A percentile compares a stretch with the other conserved stretches of the same genome.
phyloP scores from a whole-genome alignment of 2,797 vertebrate genomes.

The Nasua narica region DNA sequence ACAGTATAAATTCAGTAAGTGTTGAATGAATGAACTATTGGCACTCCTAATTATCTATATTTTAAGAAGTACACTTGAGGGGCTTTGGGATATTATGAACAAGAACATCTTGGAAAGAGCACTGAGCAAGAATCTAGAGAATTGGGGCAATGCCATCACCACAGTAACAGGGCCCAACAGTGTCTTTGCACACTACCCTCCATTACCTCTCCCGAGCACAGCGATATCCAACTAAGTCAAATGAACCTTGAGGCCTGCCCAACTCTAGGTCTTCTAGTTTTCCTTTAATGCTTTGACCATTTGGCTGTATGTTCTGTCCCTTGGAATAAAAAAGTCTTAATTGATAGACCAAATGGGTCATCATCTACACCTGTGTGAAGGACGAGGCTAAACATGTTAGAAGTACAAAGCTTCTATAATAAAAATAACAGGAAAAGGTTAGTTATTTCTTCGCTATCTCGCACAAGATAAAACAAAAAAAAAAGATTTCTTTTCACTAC shows the following conservation, averaged over 20 bases:
- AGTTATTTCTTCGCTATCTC: background rate
- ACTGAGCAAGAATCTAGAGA: background rate
- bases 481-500: background rate
- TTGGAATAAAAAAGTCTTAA: background rate
- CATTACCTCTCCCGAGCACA: background rate
- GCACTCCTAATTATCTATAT: background rate
- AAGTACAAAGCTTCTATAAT: background rate
- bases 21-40: background rate
- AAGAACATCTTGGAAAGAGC: background rate
- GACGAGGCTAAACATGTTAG: background rate
- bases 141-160: background rate
- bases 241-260: background rate
- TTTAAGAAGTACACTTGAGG: constrained; percentile 15
- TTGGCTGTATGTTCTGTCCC: background rate
- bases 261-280: background rate
- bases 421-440: background rate
- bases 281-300: background rate
- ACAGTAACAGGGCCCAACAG: background rate
- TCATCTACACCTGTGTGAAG: background rate
- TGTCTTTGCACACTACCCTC: background rate
- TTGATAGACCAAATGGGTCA: background rate
- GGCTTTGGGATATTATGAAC: background rate
- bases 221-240: background rate
- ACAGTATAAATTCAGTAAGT: background rate
- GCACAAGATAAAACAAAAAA: background rate